Percentiles rank a stretch among this genome's conserved stretches.
Evolutionary conservation across 2,113 vertebrate genomes (phyloP).

Genomic region (Mungos mungo): DNA sequence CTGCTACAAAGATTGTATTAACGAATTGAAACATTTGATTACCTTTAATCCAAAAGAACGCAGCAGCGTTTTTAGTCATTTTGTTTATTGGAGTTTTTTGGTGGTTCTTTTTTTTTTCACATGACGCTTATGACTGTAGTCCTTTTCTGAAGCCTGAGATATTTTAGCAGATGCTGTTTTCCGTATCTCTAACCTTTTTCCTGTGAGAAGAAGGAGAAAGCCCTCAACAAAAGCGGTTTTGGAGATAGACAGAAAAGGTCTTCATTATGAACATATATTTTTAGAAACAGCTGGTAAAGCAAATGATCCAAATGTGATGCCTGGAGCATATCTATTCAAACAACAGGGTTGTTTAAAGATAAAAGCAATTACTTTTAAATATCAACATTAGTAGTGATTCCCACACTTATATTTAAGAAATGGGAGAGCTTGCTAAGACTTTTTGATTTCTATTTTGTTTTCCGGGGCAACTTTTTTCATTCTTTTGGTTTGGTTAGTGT

Average conservation of each 20-base stretch:
- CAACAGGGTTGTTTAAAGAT: conserved; percentile 75
- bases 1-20: conserved; percentile 38
- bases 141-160: conserved; percentile 76
- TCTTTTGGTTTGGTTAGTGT: conserved; percentile 7
- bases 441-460: conserved; percentile 11
- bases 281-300: conserved; percentile 84
- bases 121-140: conserved; percentile 38
- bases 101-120: conserved; percentile 41
- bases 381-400: conserved; percentile 31
- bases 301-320: conserved; percentile 79
- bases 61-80: conserved; percentile 63
- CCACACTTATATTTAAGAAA: background rate
- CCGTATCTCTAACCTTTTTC: conserved; percentile 59
- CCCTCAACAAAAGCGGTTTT: conserved; percentile 72
- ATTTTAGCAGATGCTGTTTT: conserved; percentile 79
- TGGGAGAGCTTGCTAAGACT: background rate
- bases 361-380: conserved; percentile 66
- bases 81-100: conserved; percentile 28
- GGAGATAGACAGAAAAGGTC: conserved; percentile 45
- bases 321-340: conserved; percentile 77
- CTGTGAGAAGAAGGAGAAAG: conserved; percentile 63
- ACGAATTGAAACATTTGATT: conserved; percentile 79
- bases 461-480: background rate
- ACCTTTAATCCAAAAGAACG: conserved; percentile 69
- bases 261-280: conserved; percentile 75